Percentiles rank a stretch among this genome's conserved stretches.
Evolutionary conservation across 1,140 invertebrate species (phyloP).

Genomic region (Drosophila equinoxialis): DNA sequence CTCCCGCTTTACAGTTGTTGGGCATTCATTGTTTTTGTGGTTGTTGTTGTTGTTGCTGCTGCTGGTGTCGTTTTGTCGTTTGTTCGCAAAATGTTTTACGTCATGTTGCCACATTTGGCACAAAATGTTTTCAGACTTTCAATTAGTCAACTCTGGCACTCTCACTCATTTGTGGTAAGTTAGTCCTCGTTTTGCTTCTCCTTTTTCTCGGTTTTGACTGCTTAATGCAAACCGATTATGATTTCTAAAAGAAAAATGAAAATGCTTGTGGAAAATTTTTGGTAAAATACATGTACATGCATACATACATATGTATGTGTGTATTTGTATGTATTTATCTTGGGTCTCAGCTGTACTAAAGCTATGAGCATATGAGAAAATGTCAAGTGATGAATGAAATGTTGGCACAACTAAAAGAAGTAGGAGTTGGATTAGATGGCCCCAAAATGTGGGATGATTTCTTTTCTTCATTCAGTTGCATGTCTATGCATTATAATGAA

Average conservation of each 20-base stretch:
- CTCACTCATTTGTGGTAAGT: not conserved
- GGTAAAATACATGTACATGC: too few relatives aligned
- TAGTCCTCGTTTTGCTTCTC: not conserved
- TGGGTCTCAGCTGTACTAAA: constrained; percentile 31
- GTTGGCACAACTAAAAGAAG: not conserved
- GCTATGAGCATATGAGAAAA: constrained; percentile 14
- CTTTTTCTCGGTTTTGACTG: constrained; percentile 14
- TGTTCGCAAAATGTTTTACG: constrained; percentile 70
- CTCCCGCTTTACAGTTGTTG: constrained; percentile 44
- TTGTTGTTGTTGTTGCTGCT: constrained; percentile 16
- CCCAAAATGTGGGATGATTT: not conserved
- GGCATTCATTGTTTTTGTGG: constrained; percentile 50
- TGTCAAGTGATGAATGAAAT: constrained; percentile 9
- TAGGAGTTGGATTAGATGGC: not conserved
- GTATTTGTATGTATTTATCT: not conserved
- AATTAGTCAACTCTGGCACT: constrained; percentile 38
- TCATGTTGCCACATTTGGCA: constrained; percentile 70
- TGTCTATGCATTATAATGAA: constrained; percentile 64
- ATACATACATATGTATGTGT: too few relatives aligned
- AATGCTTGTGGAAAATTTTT: constrained; percentile 30
- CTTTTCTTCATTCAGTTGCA: not conserved
- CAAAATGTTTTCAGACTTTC: constrained; percentile 48
- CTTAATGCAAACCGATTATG: constrained; percentile 46
- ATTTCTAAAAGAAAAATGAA: constrained; percentile 16
- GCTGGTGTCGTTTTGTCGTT: constrained; percentile 9